phyloP scores from a whole-genome alignment of 2,888 invertebrate species.

The Fabriciana adippe region DNA sequence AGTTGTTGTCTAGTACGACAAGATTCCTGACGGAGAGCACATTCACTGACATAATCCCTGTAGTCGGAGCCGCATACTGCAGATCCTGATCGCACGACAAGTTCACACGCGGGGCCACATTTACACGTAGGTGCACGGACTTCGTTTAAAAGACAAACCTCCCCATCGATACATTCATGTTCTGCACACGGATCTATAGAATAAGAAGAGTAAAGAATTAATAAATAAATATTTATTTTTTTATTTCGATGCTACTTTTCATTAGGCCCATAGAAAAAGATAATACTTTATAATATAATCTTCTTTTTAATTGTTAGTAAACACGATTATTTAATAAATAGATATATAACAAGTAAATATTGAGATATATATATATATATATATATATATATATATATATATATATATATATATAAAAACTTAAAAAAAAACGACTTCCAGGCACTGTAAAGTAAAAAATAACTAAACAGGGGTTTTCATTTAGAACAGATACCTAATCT shows the following conservation, averaged over 20 bases:
- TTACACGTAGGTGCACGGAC: slow-evolving; percentile 89
- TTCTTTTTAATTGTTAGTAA: background rate
- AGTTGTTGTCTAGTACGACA: slow-evolving; percentile 89
- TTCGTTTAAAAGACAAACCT: slow-evolving; percentile 91
- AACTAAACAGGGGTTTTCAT: too few species aligned
- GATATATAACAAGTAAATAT: too few species aligned
- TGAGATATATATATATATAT: too few species aligned
- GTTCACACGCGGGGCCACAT: slow-evolving; percentile 90
- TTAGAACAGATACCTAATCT: too few species aligned
- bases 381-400: too few species aligned
- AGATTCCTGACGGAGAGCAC: slow-evolving; percentile 89
- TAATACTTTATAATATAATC: background rate
- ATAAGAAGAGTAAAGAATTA: background rate
- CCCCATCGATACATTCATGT: slow-evolving; percentile 88
- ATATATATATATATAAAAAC: too few species aligned
- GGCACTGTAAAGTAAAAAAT: too few species aligned
- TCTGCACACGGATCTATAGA: slow-evolving; percentile 95
- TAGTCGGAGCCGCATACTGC: slow-evolving; percentile 91
- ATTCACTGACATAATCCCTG: slow-evolving; percentile 91
- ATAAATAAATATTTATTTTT: background rate
- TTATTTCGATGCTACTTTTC: background rate
- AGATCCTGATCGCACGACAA: slow-evolving; percentile 85
- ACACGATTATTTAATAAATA: too few species aligned
- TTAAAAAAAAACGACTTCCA: too few species aligned
- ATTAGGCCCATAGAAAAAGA: background rate